phyloP scores from a whole-genome alignment of 2,113 vertebrate species.

The Amphiprion ocellaris region DNA sequence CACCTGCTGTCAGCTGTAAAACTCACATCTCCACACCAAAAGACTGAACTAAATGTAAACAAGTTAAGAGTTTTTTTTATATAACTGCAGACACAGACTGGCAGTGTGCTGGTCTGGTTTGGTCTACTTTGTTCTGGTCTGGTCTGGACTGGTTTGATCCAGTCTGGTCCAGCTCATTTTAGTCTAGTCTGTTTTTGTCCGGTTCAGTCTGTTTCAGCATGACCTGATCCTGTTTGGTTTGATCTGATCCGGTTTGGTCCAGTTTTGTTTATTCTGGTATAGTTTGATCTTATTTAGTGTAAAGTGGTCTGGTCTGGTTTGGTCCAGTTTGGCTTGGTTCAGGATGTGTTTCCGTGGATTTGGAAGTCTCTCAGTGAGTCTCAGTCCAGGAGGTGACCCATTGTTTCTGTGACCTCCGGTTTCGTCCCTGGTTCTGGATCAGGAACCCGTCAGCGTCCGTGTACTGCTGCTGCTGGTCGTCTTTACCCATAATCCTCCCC shows the following conservation, averaged over 20 bases:
- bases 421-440: constrained; percentile 48
- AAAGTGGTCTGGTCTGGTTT: neutral
- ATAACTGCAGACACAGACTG: neutral
- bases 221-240: neutral
- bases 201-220: neutral
- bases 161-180: neutral
- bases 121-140: neutral
- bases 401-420: constrained; percentile 39
- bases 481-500: constrained; percentile 86
- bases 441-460: constrained; percentile 79
- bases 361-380: constrained; percentile 61
- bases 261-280: neutral
- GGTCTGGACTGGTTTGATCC: neutral
- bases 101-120: constrained; percentile 10
- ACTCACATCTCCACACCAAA: neutral
- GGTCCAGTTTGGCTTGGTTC: neutral
- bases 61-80: neutral
- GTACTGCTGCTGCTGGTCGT: constrained; percentile 81
- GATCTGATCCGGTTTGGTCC: neutral
- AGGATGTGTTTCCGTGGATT: neutral
- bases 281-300: neutral
- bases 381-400: constrained; percentile 92
- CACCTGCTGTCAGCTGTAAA: neutral
- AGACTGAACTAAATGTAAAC: neutral
- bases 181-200: neutral